Evolutionary conservation across 2,113 vertebrate genomes (phyloP).

Genomic region (Raja brachyura): DNA sequence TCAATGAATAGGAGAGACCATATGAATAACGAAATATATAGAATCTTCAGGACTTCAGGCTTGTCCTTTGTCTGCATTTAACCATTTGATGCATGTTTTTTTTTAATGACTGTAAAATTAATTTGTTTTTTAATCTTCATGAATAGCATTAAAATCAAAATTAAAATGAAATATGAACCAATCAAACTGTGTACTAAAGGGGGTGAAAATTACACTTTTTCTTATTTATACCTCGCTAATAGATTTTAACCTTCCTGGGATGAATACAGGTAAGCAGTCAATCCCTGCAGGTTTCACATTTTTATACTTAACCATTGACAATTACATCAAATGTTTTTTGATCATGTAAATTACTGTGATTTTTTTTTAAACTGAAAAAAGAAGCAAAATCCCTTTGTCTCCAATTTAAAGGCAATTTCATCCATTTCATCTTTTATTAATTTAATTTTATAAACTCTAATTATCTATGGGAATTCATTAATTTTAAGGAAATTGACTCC

Average conservation of each 20-base stretch:
- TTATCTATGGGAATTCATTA: not conserved
- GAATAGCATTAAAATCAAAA: not conserved
- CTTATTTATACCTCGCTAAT: constrained; percentile 2
- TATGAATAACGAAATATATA: constrained; percentile 23
- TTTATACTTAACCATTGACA: not conserved
- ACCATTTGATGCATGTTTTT: constrained; percentile 31
- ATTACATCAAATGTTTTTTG: too few species aligned
- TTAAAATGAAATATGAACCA: constrained; percentile 11
- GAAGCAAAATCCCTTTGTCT: not conserved
- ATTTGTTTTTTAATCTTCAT: constrained; percentile 7
- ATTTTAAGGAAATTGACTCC: not conserved
- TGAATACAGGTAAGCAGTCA: constrained; percentile 3
- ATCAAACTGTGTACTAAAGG: not conserved
- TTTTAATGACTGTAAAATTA: constrained; percentile 28
- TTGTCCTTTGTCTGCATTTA: constrained; percentile 18
- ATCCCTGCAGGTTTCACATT: not conserved
- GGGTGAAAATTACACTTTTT: not conserved
- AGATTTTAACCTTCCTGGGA: not conserved
- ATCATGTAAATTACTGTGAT: not conserved
- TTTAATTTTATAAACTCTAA: constrained; percentile 18
- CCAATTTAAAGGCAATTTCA: not conserved
- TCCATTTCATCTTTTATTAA: constrained; percentile 37
- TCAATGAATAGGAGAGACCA: constrained; percentile 19
- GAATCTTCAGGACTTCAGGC: constrained; percentile 23
- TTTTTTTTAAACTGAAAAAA: not conserved